These are phyloP conservation scores for Eleutherodactylus coqui DNA, from an alignment of 2,797 vertebrate species.

Conservation along the genomic window DNA sequence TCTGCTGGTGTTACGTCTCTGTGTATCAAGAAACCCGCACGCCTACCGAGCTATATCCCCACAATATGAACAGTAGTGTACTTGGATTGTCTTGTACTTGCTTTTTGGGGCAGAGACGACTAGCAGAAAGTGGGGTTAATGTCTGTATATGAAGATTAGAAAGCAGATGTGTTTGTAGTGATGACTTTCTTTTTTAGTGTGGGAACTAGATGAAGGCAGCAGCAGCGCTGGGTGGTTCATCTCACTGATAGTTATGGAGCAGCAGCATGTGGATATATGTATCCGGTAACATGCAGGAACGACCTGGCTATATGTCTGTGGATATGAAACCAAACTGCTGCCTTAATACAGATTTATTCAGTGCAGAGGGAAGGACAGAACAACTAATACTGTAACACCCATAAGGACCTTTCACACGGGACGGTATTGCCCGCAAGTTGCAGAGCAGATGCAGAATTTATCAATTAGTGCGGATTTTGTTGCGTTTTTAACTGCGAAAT, in stretches of 20 bases:
- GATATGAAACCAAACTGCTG: neutral
- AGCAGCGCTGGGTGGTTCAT: neutral
- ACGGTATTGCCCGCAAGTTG: too few relatives aligned
- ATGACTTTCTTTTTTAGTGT: neutral
- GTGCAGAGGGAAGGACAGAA: neutral
- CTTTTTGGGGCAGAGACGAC: neutral
- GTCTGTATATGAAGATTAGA: neutral
- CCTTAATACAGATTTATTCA: neutral
- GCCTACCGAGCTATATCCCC: too few relatives aligned
- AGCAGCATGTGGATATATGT: conserved; percentile 16
- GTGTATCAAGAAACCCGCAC: too few relatives aligned
- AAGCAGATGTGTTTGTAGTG: neutral
- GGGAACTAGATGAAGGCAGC: neutral
- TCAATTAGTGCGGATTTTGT: too few relatives aligned
- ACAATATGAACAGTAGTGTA: too few relatives aligned
- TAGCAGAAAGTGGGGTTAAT: neutral
- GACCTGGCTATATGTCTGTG: neutral
- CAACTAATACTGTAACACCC: neutral
- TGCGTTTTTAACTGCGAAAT: too few relatives aligned
- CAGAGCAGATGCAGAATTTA: too few relatives aligned
- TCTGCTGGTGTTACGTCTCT: too few relatives aligned
- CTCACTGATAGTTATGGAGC: neutral
- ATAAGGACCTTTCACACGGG: too few relatives aligned
- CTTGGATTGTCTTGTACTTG: too few relatives aligned
- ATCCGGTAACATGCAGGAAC: neutral